Base-by-base conservation (phyloP, 2,797 vertebrate species). In the Onychomys leucogaster region DNA sequence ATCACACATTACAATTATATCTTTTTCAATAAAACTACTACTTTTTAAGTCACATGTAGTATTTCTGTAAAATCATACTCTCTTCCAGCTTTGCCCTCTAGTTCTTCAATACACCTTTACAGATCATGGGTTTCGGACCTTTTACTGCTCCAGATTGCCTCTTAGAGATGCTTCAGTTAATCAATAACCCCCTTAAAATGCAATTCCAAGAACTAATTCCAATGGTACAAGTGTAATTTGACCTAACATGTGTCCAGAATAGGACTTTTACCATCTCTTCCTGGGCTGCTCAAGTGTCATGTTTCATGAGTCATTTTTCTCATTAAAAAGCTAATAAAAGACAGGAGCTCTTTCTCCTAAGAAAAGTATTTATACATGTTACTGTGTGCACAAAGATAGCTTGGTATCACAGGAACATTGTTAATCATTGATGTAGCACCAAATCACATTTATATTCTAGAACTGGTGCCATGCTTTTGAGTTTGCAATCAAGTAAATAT, bases 261-360 rank as follows among this genome's bases (percentile, higher is more conserved):
- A 89, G 13, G 29, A 83, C 75, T 23, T 63, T 69, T 76, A 63
- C 41, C 86, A 81, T 41, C 71, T 95, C 94, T 55, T 83, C 57
- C 71, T 77, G 12, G 95, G 59, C 75, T 81, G 25, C 29, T 77
- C 65, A 57, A 71, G 73, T 52, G 93, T 89, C 59, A 61, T 90
- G 82, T 61, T 94, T 89, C 92, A 19, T 96, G 94, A 97, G 55
- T 89, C 65, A 91, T 32, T 92, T 14, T 90, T 88, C 65, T 97
- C 59, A 93, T 69, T 92, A 95, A 88, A 78, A 97, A 90, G 76
- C 84, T 90, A 90, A 78, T 55, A 85, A 96, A 91, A 90, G 0
- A 5, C 43, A 90, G 12, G 29, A 97, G 25, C 4, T 0, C 21
- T 92, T 94, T 93, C 23, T 76, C 41, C 13, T 67, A 27, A 93